Percentiles rank a stretch among this genome's conserved stretches.
These are phyloP conservation scores for Listrodromus nycthemerus DNA, from an alignment of 2,888 invertebrate species.

Conservation along the genomic window DNA sequence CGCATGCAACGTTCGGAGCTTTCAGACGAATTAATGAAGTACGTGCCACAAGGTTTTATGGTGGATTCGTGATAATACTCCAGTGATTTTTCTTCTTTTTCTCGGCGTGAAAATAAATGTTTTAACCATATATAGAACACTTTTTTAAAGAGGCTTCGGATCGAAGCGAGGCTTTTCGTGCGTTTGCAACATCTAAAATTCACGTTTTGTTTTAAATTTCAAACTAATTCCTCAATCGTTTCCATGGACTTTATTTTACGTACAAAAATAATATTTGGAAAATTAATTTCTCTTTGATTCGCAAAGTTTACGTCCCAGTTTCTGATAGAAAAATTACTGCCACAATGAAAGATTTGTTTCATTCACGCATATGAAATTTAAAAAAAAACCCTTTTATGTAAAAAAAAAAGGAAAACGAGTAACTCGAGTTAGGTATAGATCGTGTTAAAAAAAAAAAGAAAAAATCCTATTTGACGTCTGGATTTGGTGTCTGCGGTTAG, in stretches of 20 bases:
- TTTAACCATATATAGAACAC: background rate
- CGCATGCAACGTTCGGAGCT: constrained; percentile 18
- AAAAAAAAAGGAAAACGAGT: background rate
- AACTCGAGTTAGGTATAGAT: background rate
- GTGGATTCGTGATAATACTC: constrained; percentile 18
- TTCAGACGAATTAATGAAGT: constrained; percentile 56
- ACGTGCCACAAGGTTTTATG: constrained; percentile 55
- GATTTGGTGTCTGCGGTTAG: constrained; percentile 9
- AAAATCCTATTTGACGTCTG: constrained; percentile 12
- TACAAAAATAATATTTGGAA: background rate
- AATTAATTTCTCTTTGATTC: background rate
- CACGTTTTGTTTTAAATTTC: background rate
- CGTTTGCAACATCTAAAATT: background rate
- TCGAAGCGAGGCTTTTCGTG: background rate
- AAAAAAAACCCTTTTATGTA: background rate
- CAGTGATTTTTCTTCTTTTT: background rate
- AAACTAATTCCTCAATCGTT: background rate
- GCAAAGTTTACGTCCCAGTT: background rate
- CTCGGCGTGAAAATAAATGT: background rate
- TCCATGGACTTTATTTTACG: too few species aligned
- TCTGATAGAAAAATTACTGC: background rate
- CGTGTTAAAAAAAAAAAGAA: background rate
- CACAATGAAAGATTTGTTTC: background rate
- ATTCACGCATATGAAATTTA: background rate
- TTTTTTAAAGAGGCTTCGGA: background rate